Conservation (phyloP, 2,113 vertebrate species). For the Pachyramphus minor region DNA sequence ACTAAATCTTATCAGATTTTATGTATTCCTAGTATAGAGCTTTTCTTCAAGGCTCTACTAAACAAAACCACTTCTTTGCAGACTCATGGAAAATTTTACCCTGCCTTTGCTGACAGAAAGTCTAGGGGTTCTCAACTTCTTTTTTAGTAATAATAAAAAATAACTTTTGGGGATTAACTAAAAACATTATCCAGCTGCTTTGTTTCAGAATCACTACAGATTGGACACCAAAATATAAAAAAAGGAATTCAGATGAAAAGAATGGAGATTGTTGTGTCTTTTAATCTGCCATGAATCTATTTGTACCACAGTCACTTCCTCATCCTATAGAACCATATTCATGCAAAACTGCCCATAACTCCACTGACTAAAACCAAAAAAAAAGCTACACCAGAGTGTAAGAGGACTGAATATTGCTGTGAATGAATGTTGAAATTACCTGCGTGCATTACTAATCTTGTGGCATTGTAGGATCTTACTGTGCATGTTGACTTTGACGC, state of each 20-base stretch:
- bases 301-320: not conserved
- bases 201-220: not conserved
- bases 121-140: not conserved
- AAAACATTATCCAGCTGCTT: not conserved
- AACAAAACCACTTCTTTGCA: not conserved
- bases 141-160: not conserved
- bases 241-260: accelerated
- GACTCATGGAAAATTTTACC: not conserved
- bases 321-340: not conserved
- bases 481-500: not conserved
- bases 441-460: not conserved
- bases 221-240: not conserved
- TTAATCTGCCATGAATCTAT: not conserved
- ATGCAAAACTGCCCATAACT: not conserved
- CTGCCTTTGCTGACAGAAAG: not conserved
- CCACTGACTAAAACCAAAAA: too few species aligned
- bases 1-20: not conserved
- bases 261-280: not conserved
- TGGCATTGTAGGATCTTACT: not conserved
- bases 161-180: not conserved
- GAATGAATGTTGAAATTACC: too few species aligned
- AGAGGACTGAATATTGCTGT: not conserved
- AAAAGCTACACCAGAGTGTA: not conserved
- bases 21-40: accelerated
- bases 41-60: not conserved